Percentiles rank a stretch among this genome's conserved stretches.
These are phyloP conservation scores for Musca vetustissima DNA, from an alignment of 1,140 invertebrate genomes.

Conservation along the genomic window DNA sequence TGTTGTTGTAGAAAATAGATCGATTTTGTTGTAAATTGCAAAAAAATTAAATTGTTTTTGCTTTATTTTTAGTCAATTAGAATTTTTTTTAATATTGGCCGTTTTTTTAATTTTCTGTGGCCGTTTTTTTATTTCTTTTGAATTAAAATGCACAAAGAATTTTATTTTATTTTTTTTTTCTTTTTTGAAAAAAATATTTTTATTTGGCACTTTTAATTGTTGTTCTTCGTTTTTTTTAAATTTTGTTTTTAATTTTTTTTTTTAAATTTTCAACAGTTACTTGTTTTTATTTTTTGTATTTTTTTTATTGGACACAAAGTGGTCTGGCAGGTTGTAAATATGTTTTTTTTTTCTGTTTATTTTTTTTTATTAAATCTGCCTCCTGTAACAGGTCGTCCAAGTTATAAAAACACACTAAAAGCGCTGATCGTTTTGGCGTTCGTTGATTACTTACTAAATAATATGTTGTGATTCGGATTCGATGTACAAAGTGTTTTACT, in stretches of 20 bases:
- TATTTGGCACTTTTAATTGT: too few relatives aligned
- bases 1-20: too few relatives aligned
- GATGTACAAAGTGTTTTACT: too few relatives aligned
- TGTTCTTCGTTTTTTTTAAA: slow-evolving; percentile 2
- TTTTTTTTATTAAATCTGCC: neutral
- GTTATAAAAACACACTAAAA: too few relatives aligned
- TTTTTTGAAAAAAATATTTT: neutral
- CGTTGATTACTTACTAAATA: too few relatives aligned
- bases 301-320: neutral
- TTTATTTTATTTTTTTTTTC: neutral
- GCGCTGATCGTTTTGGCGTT: too few relatives aligned
- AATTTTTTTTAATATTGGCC: too few relatives aligned
- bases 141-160: too few relatives aligned
- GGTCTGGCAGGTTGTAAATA: neutral
- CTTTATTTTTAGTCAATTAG: too few relatives aligned
- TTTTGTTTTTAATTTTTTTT: slow-evolving; percentile 5
- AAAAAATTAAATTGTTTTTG: too few relatives aligned
- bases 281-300: neutral
- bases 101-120: neutral
- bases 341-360: neutral
- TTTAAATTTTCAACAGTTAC: slow-evolving; percentile 6
- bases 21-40: neutral
- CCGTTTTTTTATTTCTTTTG: neutral
- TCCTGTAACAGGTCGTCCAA: too few relatives aligned
- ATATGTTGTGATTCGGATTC: too few relatives aligned